These are phyloP conservation scores for Apostichopus japonicus DNA, from an alignment of 35 echinoderm and acorn worm genomes.

Conservation along the genomic window DNA sequence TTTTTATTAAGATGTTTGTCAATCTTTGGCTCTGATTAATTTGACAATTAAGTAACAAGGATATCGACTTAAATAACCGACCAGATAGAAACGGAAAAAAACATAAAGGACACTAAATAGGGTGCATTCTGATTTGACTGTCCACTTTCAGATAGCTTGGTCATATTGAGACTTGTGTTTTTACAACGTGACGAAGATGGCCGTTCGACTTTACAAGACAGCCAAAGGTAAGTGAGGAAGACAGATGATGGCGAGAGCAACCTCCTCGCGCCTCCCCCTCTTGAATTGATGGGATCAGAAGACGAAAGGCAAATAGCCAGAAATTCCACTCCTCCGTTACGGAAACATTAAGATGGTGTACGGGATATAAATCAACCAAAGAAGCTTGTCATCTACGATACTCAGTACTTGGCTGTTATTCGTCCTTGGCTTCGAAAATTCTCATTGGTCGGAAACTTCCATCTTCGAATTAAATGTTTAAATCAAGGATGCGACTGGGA, in stretches of 20 bases:
- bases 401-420: not conserved
- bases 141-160: not conserved
- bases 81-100: not conserved
- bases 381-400: not conserved
- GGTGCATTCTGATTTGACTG: conserved; percentile 2
- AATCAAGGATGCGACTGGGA: not conserved
- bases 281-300: not conserved
- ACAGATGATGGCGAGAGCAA: not conserved
- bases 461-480: conserved; percentile 3
- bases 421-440: not conserved
- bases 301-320: not conserved
- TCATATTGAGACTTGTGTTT: not conserved
- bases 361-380: not conserved
- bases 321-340: not conserved
- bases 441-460: not conserved
- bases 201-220: not conserved
- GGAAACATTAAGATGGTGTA: not conserved
- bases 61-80: not conserved
- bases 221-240: not conserved
- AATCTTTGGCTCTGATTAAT: too few species aligned
- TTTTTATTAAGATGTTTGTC: too few species aligned
- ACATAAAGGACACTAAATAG: not conserved
- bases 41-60: too few species aligned
- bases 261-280: not conserved
- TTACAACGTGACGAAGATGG: not conserved